phyloP scores from a whole-genome alignment of 2,113 vertebrate species.

The Salvelinus namaycush region DNA sequence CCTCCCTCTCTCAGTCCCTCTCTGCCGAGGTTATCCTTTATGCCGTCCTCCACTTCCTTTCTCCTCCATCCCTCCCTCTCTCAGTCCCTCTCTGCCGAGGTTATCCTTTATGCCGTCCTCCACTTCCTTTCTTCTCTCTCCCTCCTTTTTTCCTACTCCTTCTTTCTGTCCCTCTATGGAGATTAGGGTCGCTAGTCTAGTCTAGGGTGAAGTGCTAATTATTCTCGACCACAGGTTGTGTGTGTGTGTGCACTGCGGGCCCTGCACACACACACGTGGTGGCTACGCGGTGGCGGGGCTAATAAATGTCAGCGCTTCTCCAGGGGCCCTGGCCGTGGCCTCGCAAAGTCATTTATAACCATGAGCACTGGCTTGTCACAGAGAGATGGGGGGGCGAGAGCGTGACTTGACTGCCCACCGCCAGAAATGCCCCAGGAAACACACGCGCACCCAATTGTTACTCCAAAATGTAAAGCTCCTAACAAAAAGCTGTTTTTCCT shows the following conservation, averaged over 20 bases:
- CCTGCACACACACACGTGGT: not conserved
- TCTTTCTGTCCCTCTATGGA: not conserved
- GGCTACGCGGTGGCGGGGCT: not conserved
- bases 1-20: not conserved
- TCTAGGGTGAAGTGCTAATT: slow-evolving; percentile 17
- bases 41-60: not conserved
- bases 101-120: too few species aligned
- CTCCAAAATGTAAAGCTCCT: not conserved
- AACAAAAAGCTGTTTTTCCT: too few species aligned
- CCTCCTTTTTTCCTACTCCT: too few species aligned
- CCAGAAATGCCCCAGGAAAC: not conserved
- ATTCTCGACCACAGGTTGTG: slow-evolving; percentile 23
- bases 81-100: too few species aligned
- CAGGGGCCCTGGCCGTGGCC: not conserved
- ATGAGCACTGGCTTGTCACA: slow-evolving; percentile 17
- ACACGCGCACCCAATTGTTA: not conserved
- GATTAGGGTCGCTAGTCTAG: not conserved
- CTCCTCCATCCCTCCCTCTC: too few species aligned
- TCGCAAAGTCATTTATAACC: slow-evolving; percentile 22
- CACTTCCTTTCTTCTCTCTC: not conserved
- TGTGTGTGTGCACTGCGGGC: not conserved
- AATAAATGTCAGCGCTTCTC: slow-evolving; percentile 29
- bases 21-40: not conserved
- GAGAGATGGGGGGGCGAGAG: not conserved
- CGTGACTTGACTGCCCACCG: not conserved